A percentile compares a stretch with the other conserved stretches of the same genome.
Conservation (phyloP, 2,113 vertebrate genomes). For the Tinamus guttatus region DNA sequence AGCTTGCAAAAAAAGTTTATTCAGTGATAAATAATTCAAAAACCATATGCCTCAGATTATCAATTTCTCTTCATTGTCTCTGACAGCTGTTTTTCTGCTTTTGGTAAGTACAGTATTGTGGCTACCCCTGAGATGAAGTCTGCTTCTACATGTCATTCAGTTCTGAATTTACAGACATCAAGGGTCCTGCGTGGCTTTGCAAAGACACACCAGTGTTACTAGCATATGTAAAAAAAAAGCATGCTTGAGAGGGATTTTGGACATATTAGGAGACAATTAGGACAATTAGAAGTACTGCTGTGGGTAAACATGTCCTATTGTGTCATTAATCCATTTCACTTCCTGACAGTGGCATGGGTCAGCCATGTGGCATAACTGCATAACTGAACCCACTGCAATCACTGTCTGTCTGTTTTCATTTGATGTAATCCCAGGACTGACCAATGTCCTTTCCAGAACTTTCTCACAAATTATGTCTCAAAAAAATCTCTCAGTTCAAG, state of each 20-base stretch:
- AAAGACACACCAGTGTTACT: background rate
- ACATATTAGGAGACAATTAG: background rate
- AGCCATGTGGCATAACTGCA: background rate
- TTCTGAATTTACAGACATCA: background rate
- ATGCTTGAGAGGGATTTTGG: background rate
- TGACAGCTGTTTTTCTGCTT: background rate
- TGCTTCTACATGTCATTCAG: background rate
- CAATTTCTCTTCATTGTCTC: background rate
- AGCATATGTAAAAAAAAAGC: background rate
- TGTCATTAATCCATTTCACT: background rate
- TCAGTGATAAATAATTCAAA: constrained; percentile 22
- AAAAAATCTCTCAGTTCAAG: background rate
- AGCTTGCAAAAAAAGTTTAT: background rate
- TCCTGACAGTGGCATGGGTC: background rate
- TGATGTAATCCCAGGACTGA: background rate
- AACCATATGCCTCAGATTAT: background rate
- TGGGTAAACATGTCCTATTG: background rate
- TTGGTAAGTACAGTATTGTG: background rate
- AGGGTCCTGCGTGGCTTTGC: background rate
- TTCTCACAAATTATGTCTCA: background rate
- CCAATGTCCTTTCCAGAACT: background rate
- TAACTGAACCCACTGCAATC: background rate
- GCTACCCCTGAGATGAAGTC: background rate
- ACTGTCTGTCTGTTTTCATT: background rate
- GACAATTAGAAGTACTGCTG: background rate